phyloP scores from a whole-genome alignment of 2,888 invertebrate genomes.

The Notocelia uddmanniana region DNA sequence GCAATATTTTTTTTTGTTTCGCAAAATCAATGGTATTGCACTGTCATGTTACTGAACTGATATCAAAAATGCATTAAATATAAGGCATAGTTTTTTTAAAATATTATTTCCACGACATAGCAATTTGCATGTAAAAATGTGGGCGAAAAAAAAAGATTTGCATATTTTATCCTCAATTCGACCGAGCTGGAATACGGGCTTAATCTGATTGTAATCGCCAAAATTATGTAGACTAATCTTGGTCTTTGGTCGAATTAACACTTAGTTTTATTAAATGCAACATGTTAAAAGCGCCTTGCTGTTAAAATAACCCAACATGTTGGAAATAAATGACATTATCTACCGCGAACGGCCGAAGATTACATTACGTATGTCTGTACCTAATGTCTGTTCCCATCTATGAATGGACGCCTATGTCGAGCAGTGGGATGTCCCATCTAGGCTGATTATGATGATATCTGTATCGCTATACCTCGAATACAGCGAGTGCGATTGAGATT shows the following conservation, averaged over 20 bases:
- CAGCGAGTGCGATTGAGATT: too few species aligned
- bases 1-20: neutral
- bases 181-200: neutral
- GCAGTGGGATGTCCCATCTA: too few species aligned
- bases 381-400: too few species aligned
- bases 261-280: neutral
- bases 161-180: neutral
- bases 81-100: neutral
- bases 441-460: too few species aligned
- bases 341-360: too few species aligned
- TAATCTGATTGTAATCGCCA: neutral
- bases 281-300: neutral
- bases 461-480: too few species aligned
- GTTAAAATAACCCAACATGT: too few species aligned
- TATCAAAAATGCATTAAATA: neutral
- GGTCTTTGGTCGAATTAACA: conserved; percentile 2
- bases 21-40: neutral
- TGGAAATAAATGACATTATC: too few species aligned
- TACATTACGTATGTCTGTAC: too few species aligned
- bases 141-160: neutral
- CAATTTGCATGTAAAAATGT: neutral
- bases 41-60: neutral
- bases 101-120: neutral
- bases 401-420: too few species aligned
- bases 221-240: neutral